Conservation (phyloP, 2,797 vertebrate genomes). For the Spheniscus humboldti region DNA sequence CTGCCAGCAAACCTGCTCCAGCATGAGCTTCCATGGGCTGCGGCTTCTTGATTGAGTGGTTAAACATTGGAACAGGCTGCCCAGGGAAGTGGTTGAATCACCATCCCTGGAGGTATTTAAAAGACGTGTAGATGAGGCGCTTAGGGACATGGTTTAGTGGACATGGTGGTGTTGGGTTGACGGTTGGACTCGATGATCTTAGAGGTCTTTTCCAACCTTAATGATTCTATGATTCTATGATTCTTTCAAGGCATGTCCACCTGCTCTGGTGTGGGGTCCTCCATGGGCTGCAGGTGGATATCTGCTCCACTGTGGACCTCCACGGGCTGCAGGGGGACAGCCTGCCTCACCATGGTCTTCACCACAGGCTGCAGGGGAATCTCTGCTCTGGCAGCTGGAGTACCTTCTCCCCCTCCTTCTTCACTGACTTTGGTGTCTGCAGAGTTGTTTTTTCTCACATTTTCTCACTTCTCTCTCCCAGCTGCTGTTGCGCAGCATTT, state of each 20-base stretch:
- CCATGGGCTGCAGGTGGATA: background rate
- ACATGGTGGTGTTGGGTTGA: no score
- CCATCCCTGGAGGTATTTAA: no score
- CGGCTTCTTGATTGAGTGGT: background rate
- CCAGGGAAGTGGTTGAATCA: no score
- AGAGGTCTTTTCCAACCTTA: no score
- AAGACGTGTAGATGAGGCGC: no score
- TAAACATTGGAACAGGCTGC: no score
- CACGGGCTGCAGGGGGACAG: background rate
- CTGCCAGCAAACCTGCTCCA: background rate
- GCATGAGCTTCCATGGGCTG: background rate
- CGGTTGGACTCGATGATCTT: no score
- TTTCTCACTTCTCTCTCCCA: background rate
- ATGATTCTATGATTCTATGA: no score
- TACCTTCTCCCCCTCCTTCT: background rate
- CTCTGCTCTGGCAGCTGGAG: background rate
- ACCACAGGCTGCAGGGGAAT: background rate
- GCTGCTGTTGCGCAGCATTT: background rate
- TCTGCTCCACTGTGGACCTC: background rate
- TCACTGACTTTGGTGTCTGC: background rate
- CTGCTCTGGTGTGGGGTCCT: background rate
- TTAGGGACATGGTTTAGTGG: no score
- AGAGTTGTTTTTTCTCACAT: background rate
- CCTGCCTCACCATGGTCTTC: accelerated
- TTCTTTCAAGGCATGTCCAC: background rate